These are phyloP conservation scores for Vespertilio murinus DNA, from an alignment of 2,797 vertebrate species.

Conservation along the genomic window DNA sequence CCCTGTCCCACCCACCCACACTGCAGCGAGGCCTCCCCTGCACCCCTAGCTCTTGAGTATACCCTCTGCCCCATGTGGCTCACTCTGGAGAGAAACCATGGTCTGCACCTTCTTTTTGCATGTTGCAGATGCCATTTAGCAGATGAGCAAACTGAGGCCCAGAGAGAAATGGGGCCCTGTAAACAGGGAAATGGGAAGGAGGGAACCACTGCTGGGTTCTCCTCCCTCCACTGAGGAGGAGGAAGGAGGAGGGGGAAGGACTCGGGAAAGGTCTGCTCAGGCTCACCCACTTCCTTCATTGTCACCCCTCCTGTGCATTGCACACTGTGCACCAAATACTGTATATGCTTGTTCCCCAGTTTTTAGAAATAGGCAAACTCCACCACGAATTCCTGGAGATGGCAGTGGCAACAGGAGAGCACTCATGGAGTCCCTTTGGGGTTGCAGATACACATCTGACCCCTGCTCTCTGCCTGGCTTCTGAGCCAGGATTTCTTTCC, in stretches of 20 bases:
- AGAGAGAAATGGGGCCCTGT: rapidly evolving
- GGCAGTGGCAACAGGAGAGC: too few relatives aligned
- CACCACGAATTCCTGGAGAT: not conserved
- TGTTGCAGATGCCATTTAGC: not conserved
- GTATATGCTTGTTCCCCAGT: not conserved
- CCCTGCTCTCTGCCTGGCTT: not conserved
- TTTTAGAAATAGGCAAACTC: not conserved
- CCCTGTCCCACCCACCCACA: not conserved
- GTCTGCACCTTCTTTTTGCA: rapidly evolving
- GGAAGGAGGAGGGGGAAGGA: not conserved
- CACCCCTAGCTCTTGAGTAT: not conserved
- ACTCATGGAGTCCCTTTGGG: rapidly evolving
- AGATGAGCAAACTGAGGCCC: not conserved
- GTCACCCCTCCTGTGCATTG: not conserved
- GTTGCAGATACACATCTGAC: too few relatives aligned
- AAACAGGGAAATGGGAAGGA: not conserved
- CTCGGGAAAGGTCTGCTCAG: too few relatives aligned
- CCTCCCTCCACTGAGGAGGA: not conserved
- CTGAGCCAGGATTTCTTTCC: not conserved
- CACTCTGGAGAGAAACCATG: not conserved
- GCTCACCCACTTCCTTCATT: not conserved
- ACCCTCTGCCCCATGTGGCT: not conserved
- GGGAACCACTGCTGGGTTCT: too few relatives aligned
- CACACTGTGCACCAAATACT: not conserved
- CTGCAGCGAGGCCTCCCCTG: not conserved